phyloP scores from a whole-genome alignment of 1,140 invertebrate species.

The Antheraea mylitta region DNA sequence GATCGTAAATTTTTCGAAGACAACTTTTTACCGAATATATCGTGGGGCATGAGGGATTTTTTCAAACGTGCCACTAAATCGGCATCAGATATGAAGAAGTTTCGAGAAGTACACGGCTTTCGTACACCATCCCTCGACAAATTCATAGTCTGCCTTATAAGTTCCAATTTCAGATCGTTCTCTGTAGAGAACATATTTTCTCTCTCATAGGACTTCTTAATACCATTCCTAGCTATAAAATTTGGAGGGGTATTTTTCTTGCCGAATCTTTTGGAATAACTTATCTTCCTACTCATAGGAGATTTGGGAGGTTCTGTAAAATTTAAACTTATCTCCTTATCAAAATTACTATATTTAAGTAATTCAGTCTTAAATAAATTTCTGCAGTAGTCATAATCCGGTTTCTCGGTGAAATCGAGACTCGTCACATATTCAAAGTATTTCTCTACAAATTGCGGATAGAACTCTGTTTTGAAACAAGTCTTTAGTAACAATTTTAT shows the following conservation, averaged over 20 bases:
- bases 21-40: slow-evolving; percentile 70
- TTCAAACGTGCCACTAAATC: slow-evolving; percentile 69
- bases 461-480: slow-evolving; percentile 79
- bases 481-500: slow-evolving; percentile 79
- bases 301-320: slow-evolving; percentile 65
- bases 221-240: slow-evolving; percentile 62
- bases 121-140: slow-evolving; percentile 66
- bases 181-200: slow-evolving; percentile 72
- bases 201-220: slow-evolving; percentile 65
- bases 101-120: slow-evolving; percentile 69
- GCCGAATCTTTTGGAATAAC: slow-evolving; percentile 61
- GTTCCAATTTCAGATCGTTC: slow-evolving; percentile 70
- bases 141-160: slow-evolving; percentile 68
- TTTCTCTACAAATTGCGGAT: slow-evolving; percentile 81
- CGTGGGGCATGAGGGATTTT: slow-evolving; percentile 68
- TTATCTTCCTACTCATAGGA: slow-evolving; percentile 58
- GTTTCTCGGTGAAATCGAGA: slow-evolving; percentile 81
- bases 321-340: slow-evolving; percentile 76
- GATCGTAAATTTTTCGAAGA: slow-evolving; percentile 75
- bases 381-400: slow-evolving; percentile 82
- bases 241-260: slow-evolving; percentile 60
- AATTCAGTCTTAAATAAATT: slow-evolving; percentile 80
- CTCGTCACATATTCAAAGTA: slow-evolving; percentile 80
- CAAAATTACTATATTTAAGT: slow-evolving; percentile 75
- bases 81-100: slow-evolving; percentile 74